Evolutionary conservation across 2,113 vertebrate genomes (phyloP).

Genomic region (Cyanoramphus novaezelandiae): DNA sequence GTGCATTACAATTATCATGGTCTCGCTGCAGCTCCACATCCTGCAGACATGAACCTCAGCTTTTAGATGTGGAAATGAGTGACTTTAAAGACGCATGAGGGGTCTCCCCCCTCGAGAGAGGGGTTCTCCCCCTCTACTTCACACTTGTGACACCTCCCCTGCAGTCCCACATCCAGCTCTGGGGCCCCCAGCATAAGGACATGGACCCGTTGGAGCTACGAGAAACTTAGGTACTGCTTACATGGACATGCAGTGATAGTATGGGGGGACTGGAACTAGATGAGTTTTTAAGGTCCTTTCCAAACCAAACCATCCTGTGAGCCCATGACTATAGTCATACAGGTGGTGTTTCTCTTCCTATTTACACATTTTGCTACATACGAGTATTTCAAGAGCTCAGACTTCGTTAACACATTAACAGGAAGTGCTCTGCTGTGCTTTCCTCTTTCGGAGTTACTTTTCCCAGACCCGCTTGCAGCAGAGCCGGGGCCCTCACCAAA

Average conservation of each 20-base stretch:
- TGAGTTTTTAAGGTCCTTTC: neutral
- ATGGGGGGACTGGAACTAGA: neutral
- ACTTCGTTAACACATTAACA: neutral
- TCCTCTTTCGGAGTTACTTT: neutral
- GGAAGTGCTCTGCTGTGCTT: accelerated
- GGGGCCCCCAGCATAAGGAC: neutral
- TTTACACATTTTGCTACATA: neutral
- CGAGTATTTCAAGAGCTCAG: accelerated
- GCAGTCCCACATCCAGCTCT: neutral
- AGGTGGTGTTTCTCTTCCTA: neutral
- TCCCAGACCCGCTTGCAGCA: neutral
- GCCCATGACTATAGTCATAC: neutral
- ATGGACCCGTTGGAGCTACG: neutral
- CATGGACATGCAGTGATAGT: neutral
- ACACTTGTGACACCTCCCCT: neutral
- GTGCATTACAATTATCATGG: accelerated
- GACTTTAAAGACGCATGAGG: neutral
- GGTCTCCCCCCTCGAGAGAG: no score
- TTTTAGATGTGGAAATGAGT: accelerated
- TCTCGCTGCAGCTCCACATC: neutral
- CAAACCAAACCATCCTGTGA: neutral
- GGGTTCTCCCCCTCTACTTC: neutral
- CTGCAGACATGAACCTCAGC: accelerated
- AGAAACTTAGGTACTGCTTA: neutral
- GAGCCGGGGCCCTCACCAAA: no score